Evolutionary conservation across 2,113 vertebrate genomes (phyloP), one percentile per base, ranked within the genome.

Genomic region (Dipodomys ordii): DNA sequence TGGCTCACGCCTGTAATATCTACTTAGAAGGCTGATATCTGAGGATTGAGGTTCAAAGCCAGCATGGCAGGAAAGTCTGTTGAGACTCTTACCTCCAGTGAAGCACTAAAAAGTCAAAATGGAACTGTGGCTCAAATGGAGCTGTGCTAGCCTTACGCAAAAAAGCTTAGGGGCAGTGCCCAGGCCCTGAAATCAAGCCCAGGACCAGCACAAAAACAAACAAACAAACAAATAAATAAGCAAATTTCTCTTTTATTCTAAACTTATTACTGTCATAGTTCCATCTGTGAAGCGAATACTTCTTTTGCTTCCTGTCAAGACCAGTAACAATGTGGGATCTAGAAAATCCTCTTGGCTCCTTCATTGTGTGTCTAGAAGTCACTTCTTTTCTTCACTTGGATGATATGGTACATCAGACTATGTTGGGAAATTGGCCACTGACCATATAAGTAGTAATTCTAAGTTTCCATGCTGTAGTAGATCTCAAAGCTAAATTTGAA

Each of bases 401-500:
- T 86, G 60, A 8, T 53, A 0, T 77, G 88, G 35, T 1, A 92
- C 35, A 77, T 65, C 49, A 91, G 72, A 78, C 67, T 57, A 0
- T 77, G 76, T 87, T 76, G 76, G 65, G 44, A 3, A 0, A 19
- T 6, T 35, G 6, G 44, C 78, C 27, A 62, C 69, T 69, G 7
- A 0, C 62, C 94, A 32, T n/a, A 1, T 25, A 9, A 32, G 6
- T 69, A 22, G 84, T 68, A 46, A 44, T 83, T 22, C 74, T 35
- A 81, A 90, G 78, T 94, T 87, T 92, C 64, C 39, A 46, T 62
- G 18, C 46, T 27, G 15, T 49, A 16, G 15, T 91, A 67, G 19
- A 35, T 35, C 28, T 83, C 62, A 95, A 49, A 93, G 83, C 30
- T 73, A 84, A 46, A 67, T 87, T 94, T 86, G 81, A 69, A 76